A percentile compares a stretch with the other conserved stretches of the same genome.
Conservation (phyloP, 2,113 vertebrate species). For the Otolemur garnettii region DNA sequence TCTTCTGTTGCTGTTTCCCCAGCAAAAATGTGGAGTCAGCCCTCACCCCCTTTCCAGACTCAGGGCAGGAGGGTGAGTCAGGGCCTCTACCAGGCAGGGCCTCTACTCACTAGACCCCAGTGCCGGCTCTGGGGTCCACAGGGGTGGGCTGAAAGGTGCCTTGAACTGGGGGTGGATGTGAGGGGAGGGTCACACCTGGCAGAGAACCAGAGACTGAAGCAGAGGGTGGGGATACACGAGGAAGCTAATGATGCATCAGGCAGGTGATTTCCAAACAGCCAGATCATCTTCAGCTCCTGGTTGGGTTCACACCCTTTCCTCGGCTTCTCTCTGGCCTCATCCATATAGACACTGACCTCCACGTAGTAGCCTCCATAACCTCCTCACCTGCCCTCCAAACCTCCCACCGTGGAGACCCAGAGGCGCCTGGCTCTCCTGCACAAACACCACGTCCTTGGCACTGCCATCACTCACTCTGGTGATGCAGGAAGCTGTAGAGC, state of each 20-base stretch:
- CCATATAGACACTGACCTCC: neutral
- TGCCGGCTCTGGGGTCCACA: neutral
- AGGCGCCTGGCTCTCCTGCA: neutral
- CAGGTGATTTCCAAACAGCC: neutral
- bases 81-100: neutral
- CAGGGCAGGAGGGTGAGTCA: neutral
- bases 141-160: neutral
- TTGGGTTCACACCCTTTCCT: neutral
- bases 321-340: neutral
- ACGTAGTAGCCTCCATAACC: accelerated
- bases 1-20: conserved; percentile 8
- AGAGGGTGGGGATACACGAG: neutral
- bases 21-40: neutral
- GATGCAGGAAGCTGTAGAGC: conserved; percentile 91
- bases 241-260: neutral
- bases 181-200: neutral
- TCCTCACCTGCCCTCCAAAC: neutral
- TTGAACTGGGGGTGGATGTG: neutral
- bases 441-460: too few relatives aligned
- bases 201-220: neutral
- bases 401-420: neutral
- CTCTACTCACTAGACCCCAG: too few relatives aligned
- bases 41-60: neutral
- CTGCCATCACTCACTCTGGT: conserved; percentile 89
- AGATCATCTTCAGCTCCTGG: neutral